phyloP scores from a whole-genome alignment of 2,888 invertebrate genomes.

The Camptogramma bilineatum region DNA sequence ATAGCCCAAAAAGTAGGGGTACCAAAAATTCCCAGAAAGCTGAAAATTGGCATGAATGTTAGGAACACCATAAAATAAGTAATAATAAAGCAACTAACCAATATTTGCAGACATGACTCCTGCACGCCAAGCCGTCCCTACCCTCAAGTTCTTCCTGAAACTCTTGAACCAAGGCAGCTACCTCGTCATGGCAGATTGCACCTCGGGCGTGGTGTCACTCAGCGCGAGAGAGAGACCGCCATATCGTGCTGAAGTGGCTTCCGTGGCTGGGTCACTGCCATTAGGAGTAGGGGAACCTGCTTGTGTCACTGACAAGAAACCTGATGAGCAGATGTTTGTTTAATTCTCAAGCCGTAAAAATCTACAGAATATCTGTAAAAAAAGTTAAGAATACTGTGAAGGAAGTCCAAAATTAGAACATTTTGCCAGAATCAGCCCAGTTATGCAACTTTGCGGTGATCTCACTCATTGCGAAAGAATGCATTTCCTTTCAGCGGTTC shows the following conservation, averaged over 20 bases:
- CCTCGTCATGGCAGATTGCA: constrained; percentile 68
- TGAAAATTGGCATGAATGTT: too few relatives aligned
- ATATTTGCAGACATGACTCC: constrained; percentile 56
- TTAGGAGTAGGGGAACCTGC: constrained; percentile 59
- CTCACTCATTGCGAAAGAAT: too few relatives aligned
- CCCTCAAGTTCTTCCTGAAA: constrained; percentile 67
- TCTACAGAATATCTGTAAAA: neutral
- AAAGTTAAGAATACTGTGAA: too few relatives aligned
- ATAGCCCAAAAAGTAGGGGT: too few relatives aligned
- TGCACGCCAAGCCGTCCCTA: constrained; percentile 51
- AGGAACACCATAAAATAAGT: too few relatives aligned
- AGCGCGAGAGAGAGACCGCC: constrained; percentile 47
- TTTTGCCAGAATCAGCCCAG: too few relatives aligned
- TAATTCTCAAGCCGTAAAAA: neutral
- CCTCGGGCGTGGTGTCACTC: constrained; percentile 55
- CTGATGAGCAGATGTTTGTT: constrained; percentile 47
- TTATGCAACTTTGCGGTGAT: too few relatives aligned
- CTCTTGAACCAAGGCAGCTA: constrained; percentile 58
- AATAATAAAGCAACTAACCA: too few relatives aligned
- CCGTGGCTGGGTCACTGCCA: constrained; percentile 47
- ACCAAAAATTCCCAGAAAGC: too few relatives aligned
- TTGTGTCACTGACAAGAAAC: constrained; percentile 54
- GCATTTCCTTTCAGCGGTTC: too few relatives aligned
- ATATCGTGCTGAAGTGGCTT: constrained; percentile 54
- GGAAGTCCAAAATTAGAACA: too few relatives aligned